Conservation (phyloP, 2,113 vertebrate genomes). For the Scomber japonicus region DNA sequence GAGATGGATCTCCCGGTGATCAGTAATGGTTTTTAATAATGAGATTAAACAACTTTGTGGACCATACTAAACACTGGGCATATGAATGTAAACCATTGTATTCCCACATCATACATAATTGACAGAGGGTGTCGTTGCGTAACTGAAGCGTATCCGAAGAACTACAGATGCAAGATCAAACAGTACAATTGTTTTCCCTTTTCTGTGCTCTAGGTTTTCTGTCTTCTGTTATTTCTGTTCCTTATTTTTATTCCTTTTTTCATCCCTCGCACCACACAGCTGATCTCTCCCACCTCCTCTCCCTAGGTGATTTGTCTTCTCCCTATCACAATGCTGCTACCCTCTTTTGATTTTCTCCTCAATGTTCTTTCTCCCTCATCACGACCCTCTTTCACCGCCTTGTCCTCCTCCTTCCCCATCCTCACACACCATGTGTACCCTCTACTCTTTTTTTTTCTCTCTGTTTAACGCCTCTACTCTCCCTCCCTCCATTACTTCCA, state of each 20-base stretch:
- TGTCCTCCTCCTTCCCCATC: constrained; percentile 15
- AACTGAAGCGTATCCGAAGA: constrained; percentile 31
- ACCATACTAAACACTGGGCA: constrained; percentile 3
- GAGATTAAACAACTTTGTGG: constrained; percentile 23
- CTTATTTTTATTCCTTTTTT: constrained; percentile 51
- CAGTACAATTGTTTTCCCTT: constrained; percentile 36
- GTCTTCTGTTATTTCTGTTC: constrained; percentile 45
- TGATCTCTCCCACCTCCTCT: constrained; percentile 66
- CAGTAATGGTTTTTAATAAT: constrained; percentile 53
- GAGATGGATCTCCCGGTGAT: constrained; percentile 23
- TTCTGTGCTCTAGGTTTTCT: constrained; percentile 37
- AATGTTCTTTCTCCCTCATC: constrained; percentile 65
- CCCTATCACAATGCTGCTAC: constrained; percentile 58
- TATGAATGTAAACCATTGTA: not conserved
- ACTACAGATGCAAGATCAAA: constrained; percentile 49
- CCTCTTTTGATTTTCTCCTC: constrained; percentile 75
- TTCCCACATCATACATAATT: not conserved
- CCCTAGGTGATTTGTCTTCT: constrained; percentile 78
- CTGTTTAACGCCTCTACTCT: constrained; percentile 79
- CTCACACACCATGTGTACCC: constrained; percentile 41
- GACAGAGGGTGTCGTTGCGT: not conserved
- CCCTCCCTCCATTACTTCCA: constrained; percentile 82
- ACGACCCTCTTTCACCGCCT: constrained; percentile 23
- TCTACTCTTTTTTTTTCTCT: constrained; percentile 73
- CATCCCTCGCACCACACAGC: constrained; percentile 58